phyloP scores from a whole-genome alignment of 2,113 vertebrate genomes.

The Perca fluviatilis region DNA sequence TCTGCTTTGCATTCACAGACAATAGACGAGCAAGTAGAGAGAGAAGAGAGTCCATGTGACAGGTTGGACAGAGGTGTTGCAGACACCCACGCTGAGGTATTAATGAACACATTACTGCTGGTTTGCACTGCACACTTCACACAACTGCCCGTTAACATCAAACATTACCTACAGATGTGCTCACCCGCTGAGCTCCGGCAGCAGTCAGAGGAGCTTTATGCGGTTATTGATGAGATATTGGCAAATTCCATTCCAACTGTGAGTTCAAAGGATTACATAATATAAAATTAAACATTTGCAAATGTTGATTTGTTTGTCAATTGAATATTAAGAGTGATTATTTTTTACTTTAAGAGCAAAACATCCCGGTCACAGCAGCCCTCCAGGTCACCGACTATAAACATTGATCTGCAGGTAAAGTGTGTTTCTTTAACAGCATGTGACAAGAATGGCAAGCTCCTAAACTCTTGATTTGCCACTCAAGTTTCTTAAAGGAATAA shows the following conservation, averaged over 20 bases:
- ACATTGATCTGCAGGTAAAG: slow-evolving; percentile 84
- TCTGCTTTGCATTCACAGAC: slow-evolving; percentile 70
- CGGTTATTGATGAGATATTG: slow-evolving; percentile 93
- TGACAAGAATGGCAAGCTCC: neutral
- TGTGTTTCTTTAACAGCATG: slow-evolving; percentile 6
- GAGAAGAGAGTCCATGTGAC: slow-evolving; percentile 68
- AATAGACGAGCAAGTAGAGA: slow-evolving; percentile 89
- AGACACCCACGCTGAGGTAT: slow-evolving; percentile 89
- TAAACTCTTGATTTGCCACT: neutral
- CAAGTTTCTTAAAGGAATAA: neutral
- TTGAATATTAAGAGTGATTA: neutral
- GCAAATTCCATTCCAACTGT: slow-evolving; percentile 88
- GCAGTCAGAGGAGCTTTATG: slow-evolving; percentile 93
- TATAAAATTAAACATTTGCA: neutral
- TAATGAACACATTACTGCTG: neutral
- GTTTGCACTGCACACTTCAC: neutral
- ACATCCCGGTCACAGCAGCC: slow-evolving; percentile 80
- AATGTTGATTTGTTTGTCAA: neutral
- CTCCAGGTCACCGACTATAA: slow-evolving; percentile 70
- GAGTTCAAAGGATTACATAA: slow-evolving; percentile 56
- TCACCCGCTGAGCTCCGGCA: slow-evolving; percentile 93
- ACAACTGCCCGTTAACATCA: neutral
- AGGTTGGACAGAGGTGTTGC: slow-evolving; percentile 40
- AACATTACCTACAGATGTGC: slow-evolving; percentile 86
- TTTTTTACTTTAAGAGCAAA: slow-evolving; percentile 73